Percentiles rank a stretch among this genome's conserved stretches.
Conservation (phyloP, 2,113 vertebrate species). For the Gambusia holbrooki region DNA sequence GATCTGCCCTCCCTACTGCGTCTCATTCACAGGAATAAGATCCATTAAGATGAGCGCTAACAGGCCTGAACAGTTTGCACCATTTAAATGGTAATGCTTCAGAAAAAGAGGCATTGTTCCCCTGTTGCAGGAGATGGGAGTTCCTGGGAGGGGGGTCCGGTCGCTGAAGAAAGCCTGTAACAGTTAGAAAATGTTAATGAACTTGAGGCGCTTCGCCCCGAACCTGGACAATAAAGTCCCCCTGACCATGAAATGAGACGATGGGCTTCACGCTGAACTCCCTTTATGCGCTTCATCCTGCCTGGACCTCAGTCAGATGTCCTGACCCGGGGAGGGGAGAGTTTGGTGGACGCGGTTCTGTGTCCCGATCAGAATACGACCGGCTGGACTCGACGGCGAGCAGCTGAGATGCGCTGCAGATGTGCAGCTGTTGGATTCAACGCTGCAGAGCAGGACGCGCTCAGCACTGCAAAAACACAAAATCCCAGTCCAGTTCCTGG, state of each 20-base stretch:
- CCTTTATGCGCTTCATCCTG: slow-evolving; percentile 12
- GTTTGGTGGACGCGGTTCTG: slow-evolving; percentile 49
- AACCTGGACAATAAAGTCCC: slow-evolving; percentile 55
- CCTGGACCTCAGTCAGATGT: slow-evolving; percentile 49
- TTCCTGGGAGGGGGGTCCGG: background rate
- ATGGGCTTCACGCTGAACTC: slow-evolving; percentile 41
- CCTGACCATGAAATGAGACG: slow-evolving; percentile 56
- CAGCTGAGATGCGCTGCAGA: slow-evolving; percentile 77
- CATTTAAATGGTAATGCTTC: slow-evolving; percentile 50
- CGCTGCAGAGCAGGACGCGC: background rate
- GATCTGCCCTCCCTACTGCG: slow-evolving; percentile 29
- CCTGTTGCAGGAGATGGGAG: slow-evolving; percentile 4
- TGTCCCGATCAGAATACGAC: slow-evolving; percentile 49
- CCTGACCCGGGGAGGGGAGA: slow-evolving; percentile 40
- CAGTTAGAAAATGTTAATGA: slow-evolving; percentile 61
- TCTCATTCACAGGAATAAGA: slow-evolving; percentile 48
- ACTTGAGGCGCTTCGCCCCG: slow-evolving; percentile 52
- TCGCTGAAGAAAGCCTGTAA: slow-evolving; percentile 26
- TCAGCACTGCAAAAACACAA: background rate
- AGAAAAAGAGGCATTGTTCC: slow-evolving; percentile 44
- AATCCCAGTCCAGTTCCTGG: too few relatives aligned
- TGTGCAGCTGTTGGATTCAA: slow-evolving; percentile 66
- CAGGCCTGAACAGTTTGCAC: slow-evolving; percentile 33
- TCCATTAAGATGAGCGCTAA: slow-evolving; percentile 45
- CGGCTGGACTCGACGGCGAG: slow-evolving; percentile 54